A percentile compares a stretch with the other conserved stretches of the same genome.
Conservation (phyloP, 1,140 invertebrate species). For the Dufourea novaeangliae region DNA sequence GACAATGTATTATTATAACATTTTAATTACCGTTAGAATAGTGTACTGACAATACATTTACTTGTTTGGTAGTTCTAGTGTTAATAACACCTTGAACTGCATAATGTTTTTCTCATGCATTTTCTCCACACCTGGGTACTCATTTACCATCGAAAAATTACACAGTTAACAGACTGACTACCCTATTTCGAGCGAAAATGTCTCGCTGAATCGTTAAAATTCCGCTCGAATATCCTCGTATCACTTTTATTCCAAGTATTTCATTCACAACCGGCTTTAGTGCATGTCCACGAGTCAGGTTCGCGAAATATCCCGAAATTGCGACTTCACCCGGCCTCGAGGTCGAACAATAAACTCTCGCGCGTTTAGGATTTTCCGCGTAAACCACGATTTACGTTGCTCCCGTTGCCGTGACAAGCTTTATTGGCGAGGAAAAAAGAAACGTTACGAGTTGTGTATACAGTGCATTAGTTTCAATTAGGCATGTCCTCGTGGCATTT, state of each 20-base stretch:
- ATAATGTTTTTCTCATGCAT: too few species aligned
- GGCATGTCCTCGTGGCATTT: background rate
- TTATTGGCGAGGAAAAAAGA: background rate
- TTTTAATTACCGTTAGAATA: too few species aligned
- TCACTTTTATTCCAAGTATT: conserved; percentile 1
- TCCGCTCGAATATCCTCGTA: background rate
- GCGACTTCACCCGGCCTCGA: background rate
- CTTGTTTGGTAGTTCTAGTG: too few species aligned
- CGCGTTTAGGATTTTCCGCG: conserved; percentile 1
- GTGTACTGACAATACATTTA: too few species aligned
- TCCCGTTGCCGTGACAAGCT: background rate
- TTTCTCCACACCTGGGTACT: too few species aligned
- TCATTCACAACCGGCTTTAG: background rate
- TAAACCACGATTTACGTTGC: conserved; percentile 1
- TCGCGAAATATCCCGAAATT: conserved; percentile 14
- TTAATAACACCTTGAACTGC: too few species aligned
- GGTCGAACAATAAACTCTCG: background rate
- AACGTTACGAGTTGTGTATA: background rate
- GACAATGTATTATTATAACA: too few species aligned
- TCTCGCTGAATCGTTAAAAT: conserved; percentile 1
- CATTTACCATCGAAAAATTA: too few species aligned
- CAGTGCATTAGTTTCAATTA: background rate
- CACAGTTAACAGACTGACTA: too few species aligned
- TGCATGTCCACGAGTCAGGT: conserved; percentile 8
- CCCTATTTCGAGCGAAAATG: too few species aligned